A percentile compares a stretch with the other conserved stretches of the same genome.
These are phyloP conservation scores for Homalodisca vitripennis DNA, from an alignment of 1,140 invertebrate species.

Conservation along the genomic window DNA sequence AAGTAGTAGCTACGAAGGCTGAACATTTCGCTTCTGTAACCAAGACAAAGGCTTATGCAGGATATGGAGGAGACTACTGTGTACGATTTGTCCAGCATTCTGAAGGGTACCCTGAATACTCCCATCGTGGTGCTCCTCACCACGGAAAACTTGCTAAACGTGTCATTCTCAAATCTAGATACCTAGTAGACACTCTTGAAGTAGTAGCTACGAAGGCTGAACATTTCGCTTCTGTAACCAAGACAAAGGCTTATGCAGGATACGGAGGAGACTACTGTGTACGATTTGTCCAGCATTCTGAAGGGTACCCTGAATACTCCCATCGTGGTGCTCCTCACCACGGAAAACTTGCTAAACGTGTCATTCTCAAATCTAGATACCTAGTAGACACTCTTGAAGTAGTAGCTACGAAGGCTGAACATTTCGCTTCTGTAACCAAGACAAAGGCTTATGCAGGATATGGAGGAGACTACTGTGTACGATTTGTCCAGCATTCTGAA, in stretches of 20 bases:
- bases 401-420: conserved; percentile 38
- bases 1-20: not conserved
- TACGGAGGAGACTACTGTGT: conserved; percentile 8
- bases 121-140: conserved; percentile 36
- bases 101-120: not conserved
- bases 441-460: conserved; percentile 32
- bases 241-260: conserved; percentile 31
- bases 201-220: conserved; percentile 39
- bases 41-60: conserved; percentile 31
- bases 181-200: conserved; percentile 34
- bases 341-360: conserved; percentile 22
- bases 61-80: conserved; percentile 15
- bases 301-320: not conserved
- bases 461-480: not conserved
- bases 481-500: not conserved
- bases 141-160: conserved; percentile 22
- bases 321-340: conserved; percentile 37
- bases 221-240: conserved; percentile 30
- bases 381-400: conserved; percentile 36
- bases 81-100: not conserved
- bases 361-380: conserved; percentile 29
- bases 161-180: conserved; percentile 29
- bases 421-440: conserved; percentile 28
- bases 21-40: conserved; percentile 33
- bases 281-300: not conserved